A percentile compares a stretch with the other conserved stretches of the same genome.
phyloP scores from a whole-genome alignment of 1,140 invertebrate species.

The Rhopalosiphum maidis region DNA sequence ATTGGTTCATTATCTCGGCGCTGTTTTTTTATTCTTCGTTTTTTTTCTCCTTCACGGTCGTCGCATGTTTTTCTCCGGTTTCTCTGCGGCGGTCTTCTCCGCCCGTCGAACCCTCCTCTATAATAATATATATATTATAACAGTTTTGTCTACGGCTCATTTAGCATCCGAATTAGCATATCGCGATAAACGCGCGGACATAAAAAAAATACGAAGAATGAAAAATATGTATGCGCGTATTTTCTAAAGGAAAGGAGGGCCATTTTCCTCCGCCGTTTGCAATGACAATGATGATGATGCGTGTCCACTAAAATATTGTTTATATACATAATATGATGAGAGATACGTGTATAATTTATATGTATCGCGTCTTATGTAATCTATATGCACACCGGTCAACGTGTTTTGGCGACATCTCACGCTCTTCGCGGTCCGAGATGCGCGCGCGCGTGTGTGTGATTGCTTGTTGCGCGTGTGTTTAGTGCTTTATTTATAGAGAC shows the following conservation, averaged over 20 bases:
- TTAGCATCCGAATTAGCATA: conserved; percentile 53
- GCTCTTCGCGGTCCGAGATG: neutral
- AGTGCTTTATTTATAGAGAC: conserved; percentile 30
- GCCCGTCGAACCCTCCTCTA: neutral
- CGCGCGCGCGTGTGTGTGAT: neutral
- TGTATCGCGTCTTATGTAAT: neutral
- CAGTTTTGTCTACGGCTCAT: conserved; percentile 52
- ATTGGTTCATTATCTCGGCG: conserved; percentile 11
- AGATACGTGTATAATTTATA: neutral
- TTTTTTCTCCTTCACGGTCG: neutral
- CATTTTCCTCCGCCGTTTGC: neutral
- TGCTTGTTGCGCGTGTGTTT: conserved; percentile 5
- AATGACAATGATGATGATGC: neutral
- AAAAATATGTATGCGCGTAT: neutral
- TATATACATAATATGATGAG: neutral
- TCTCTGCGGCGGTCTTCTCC: neutral
- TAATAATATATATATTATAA: conserved; percentile 17
- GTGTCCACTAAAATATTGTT: conserved; percentile 24
- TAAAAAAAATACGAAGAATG: neutral
- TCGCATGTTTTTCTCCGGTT: conserved; percentile 26
- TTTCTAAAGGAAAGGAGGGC: conserved; percentile 13
- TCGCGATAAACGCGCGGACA: neutral
- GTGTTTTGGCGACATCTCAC: conserved; percentile 27
- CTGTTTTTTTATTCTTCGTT: neutral
- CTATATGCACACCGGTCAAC: neutral